phyloP scores from a whole-genome alignment of 2,888 invertebrate species.

The Tachystola acroxantha region DNA sequence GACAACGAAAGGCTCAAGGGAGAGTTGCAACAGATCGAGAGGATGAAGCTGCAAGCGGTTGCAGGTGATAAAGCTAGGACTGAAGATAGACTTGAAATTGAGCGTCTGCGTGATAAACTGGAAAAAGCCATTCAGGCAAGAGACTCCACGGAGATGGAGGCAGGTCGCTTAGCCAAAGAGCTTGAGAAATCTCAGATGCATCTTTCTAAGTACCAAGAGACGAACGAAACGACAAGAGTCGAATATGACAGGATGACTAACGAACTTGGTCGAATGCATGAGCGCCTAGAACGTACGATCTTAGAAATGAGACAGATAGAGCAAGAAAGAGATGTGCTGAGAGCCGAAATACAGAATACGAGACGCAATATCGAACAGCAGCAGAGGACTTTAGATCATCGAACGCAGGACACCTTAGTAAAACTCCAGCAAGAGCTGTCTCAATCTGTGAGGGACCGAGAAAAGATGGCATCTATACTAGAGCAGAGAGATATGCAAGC shows the following conservation, averaged over 20 bases:
- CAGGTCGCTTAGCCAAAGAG: slow-evolving; percentile 89
- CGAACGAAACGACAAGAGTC: slow-evolving; percentile 88
- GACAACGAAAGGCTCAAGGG: slow-evolving; percentile 71
- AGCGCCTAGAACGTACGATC: slow-evolving; percentile 85
- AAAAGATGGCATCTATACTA: slow-evolving; percentile 86
- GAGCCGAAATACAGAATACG: slow-evolving; percentile 83
- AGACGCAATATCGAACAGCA: slow-evolving; percentile 81
- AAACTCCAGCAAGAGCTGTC: slow-evolving; percentile 86
- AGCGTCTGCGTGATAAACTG: slow-evolving; percentile 89
- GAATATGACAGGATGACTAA: slow-evolving; percentile 91
- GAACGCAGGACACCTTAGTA: slow-evolving; percentile 84
- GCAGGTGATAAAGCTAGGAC: slow-evolving; percentile 81
- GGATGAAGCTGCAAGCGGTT: slow-evolving; percentile 83
- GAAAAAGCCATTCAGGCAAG: slow-evolving; percentile 90
- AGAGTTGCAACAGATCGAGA: slow-evolving; percentile 83
- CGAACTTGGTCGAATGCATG: slow-evolving; percentile 89
- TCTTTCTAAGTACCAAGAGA: slow-evolving; percentile 89
- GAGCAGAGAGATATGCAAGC: slow-evolving; percentile 89
- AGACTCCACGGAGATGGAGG: slow-evolving; percentile 91
- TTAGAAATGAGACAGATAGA: slow-evolving; percentile 84
- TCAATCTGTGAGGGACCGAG: slow-evolving; percentile 83
- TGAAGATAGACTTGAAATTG: slow-evolving; percentile 87
- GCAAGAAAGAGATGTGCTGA: slow-evolving; percentile 84
- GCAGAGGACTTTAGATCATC: slow-evolving; percentile 81
- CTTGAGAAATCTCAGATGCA: slow-evolving; percentile 91